Conservation (phyloP, 2,888 invertebrate species). For the Melipona beecheii region DNA sequence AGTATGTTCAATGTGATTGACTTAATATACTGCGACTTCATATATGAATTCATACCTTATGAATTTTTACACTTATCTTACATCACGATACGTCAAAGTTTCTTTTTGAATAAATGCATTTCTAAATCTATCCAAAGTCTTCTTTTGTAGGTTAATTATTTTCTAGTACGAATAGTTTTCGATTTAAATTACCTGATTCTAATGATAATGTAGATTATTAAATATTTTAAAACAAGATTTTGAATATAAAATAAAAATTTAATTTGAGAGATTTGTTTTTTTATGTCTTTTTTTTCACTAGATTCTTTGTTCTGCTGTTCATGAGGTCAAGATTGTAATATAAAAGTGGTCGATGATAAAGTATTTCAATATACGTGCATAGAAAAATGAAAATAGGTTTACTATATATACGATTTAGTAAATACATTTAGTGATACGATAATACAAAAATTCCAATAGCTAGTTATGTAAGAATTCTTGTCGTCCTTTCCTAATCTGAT, state of each 20-base stretch:
- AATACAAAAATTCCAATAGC: neutral
- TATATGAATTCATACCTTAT: neutral
- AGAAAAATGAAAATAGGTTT: neutral
- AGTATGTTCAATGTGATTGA: neutral
- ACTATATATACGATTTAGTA: neutral
- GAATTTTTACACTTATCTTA: neutral
- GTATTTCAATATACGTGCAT: rapidly evolving
- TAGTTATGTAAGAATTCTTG: neutral
- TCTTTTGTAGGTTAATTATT: neutral
- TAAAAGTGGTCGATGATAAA: neutral
- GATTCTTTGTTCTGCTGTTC: neutral
- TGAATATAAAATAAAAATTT: too few species aligned
- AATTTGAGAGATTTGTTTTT: too few species aligned
- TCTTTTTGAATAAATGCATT: neutral
- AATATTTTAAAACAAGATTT: too few species aligned
- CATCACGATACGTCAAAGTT: neutral
- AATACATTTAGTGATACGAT: neutral
- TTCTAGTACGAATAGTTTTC: neutral
- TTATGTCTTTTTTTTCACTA: neutral
- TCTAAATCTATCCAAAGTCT: neutral
- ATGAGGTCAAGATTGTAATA: neutral
- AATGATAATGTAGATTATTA: too few species aligned
- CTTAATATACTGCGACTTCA: neutral
- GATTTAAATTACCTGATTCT: neutral
- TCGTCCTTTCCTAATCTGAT: neutral